Conservation (phyloP, 1,140 invertebrate species). For the Eupristina koningsbergeri region DNA sequence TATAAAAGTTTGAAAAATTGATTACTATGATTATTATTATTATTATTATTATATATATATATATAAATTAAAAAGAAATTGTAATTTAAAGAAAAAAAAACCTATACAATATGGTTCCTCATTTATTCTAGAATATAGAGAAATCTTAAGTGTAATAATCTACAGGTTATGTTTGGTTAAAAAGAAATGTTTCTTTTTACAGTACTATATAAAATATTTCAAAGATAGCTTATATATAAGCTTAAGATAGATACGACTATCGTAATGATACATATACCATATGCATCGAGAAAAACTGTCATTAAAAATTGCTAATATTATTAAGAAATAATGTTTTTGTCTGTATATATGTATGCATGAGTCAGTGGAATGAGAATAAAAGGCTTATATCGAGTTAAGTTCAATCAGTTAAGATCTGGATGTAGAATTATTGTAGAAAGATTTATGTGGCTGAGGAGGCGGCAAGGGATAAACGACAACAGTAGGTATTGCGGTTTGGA, state of each 20-base stretch:
- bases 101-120: constrained; percentile 16
- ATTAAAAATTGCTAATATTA: not conserved
- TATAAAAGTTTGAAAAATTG: not conserved
- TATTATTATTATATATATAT: too few species aligned
- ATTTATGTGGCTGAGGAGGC: constrained; percentile 55
- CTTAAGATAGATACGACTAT: not conserved
- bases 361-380: constrained; percentile 21
- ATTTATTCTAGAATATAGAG: constrained; percentile 10
- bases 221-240: constrained; percentile 23
- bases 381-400: not conserved
- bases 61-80: constrained; percentile 13
- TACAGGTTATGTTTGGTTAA: constrained; percentile 8
- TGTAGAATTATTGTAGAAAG: constrained; percentile 63
- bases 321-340: not conserved
- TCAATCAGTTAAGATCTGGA: constrained; percentile 61
- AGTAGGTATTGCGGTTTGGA: constrained; percentile 32
- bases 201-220: constrained; percentile 4
- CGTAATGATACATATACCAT: not conserved
- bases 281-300: not conserved
- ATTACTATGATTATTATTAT: not conserved
- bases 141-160: constrained; percentile 11
- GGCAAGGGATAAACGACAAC: constrained; percentile 29
- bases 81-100: constrained; percentile 21
- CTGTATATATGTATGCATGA: not conserved
- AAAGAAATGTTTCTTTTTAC: constrained; percentile 26